Conservation (phyloP, 2,113 vertebrate genomes). For the Aspiorhynchus laticeps region DNA sequence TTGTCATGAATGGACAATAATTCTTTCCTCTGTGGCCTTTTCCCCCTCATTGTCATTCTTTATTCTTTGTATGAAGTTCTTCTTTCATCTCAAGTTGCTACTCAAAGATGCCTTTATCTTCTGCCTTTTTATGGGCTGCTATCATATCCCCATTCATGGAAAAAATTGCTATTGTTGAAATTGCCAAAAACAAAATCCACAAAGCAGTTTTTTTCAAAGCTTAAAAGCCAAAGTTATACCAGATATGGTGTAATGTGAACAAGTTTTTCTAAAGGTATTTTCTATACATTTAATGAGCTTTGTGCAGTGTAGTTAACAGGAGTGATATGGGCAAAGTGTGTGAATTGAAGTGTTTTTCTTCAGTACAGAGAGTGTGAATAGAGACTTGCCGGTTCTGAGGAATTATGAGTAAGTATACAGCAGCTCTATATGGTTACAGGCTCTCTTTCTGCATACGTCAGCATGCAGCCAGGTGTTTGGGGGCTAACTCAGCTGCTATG, state of each 20-base stretch:
- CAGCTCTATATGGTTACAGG: not conserved
- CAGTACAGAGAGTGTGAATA: constrained; percentile 79
- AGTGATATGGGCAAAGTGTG: not conserved
- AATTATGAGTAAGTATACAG: constrained; percentile 89
- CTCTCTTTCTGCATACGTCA: constrained; percentile 41
- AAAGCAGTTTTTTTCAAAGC: not conserved
- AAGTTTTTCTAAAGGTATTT: not conserved
- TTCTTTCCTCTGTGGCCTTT: not conserved
- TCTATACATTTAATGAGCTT: not conserved
- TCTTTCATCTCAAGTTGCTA: not conserved
- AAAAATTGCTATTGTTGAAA: not conserved
- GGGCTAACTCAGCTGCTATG: constrained; percentile 27
- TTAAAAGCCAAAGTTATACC: not conserved
- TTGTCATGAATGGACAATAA: not conserved
- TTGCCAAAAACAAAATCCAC: not conserved
- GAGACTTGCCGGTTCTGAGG: constrained; percentile 87
- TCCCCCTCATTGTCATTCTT: not conserved
- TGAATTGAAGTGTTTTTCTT: constrained; percentile 68
- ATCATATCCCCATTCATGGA: not conserved
- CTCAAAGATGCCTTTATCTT: not conserved
- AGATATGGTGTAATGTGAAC: not conserved
- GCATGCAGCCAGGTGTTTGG: constrained; percentile 27
- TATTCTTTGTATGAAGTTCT: not conserved
- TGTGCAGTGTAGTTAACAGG: not conserved
- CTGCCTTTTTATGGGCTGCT: constrained; percentile 11